Evolutionary conservation across 2,797 vertebrate genomes (phyloP).

Genomic region (Pelodytes ibericus): DNA sequence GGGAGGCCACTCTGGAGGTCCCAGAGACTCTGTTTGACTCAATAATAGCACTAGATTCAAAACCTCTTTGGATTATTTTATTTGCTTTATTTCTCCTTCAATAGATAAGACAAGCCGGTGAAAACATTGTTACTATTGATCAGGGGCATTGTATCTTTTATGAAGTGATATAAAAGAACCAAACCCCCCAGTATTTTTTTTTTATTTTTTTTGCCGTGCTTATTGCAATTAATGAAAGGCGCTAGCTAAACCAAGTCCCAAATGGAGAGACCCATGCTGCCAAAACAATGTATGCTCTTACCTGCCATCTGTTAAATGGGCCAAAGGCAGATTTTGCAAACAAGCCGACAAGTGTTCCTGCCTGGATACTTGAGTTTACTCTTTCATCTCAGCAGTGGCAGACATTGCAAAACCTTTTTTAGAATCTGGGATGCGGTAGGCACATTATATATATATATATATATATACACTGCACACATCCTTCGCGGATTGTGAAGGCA

Average conservation of each 20-base stretch:
- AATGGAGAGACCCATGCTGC: neutral
- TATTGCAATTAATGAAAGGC: constrained; percentile 14
- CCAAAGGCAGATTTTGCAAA: constrained; percentile 25
- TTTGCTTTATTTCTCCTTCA: neutral
- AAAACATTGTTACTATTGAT: neutral
- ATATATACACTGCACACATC: constrained; percentile 16
- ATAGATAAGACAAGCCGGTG: neutral
- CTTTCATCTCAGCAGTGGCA: constrained; percentile 19
- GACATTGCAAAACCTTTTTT: constrained; percentile 14
- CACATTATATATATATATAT: too few relatives aligned
- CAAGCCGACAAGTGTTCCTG: constrained; percentile 3
- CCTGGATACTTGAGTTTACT: neutral
- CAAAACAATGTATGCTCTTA: constrained; percentile 1
- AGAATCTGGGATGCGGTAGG: neutral
- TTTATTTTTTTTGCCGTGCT: neutral
- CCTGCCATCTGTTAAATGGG: constrained; percentile 33
- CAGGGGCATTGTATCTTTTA: neutral
- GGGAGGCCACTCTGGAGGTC: neutral
- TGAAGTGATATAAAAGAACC: neutral
- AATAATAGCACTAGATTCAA: neutral
- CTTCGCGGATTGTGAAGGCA: constrained; percentile 18
- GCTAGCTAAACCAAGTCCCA: constrained; percentile 3
- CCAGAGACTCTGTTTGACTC: neutral
- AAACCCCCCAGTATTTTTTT: too few relatives aligned
- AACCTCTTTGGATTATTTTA: neutral